Percentiles rank a stretch among this genome's conserved stretches.
Conservation (phyloP, 2,888 invertebrate genomes). For the Leucophenga maculata region DNA sequence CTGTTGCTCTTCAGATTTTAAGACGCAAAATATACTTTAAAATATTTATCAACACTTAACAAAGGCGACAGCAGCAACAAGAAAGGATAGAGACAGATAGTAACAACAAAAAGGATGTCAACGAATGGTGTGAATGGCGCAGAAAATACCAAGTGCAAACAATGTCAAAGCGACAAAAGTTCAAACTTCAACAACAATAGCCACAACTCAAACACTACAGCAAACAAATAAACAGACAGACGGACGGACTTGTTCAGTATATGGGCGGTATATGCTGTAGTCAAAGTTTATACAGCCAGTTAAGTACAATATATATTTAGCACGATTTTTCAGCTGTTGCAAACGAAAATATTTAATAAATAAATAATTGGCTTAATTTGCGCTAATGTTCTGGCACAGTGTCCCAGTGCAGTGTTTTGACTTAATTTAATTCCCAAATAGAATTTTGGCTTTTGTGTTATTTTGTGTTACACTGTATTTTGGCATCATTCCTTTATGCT, state of each 20-base stretch:
- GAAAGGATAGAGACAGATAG: neutral
- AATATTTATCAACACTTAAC: conserved; percentile 53
- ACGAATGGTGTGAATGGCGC: neutral
- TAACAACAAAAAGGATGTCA: neutral
- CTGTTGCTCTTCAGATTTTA: conserved; percentile 47
- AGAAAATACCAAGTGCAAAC: neutral
- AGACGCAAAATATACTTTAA: conserved; percentile 56
- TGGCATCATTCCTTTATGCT: neutral
- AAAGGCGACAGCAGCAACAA: neutral
- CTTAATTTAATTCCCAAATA: conserved; percentile 5
- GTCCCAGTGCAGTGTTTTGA: neutral
- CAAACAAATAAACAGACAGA: neutral
- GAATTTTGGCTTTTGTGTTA: neutral
- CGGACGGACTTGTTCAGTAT: neutral
- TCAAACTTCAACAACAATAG: neutral
- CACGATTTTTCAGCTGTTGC: no score
- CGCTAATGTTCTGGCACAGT: neutral
- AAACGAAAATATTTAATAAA: neutral
- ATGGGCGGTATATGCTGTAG: neutral
- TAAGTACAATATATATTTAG: no score
- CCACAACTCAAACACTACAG: neutral
- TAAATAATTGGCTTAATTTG: neutral
- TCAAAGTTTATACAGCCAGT: neutral
- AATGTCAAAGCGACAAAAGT: conserved; percentile 2
- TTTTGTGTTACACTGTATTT: neutral